These are phyloP conservation scores for Thryonomys swinderianus DNA, from an alignment of 2,113 vertebrate species.

Conservation along the genomic window DNA sequence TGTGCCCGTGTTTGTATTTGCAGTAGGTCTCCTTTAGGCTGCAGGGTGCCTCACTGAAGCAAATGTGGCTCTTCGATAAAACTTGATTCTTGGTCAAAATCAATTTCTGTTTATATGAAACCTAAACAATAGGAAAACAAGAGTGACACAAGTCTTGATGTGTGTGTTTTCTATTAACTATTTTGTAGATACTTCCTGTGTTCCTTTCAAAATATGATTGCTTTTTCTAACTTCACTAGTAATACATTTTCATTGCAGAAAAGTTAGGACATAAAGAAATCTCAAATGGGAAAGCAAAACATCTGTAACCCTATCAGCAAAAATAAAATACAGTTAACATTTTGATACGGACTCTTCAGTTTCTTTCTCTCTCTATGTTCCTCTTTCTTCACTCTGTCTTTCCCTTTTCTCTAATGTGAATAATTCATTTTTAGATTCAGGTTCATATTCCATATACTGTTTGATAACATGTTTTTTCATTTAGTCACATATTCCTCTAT, in stretches of 20 bases:
- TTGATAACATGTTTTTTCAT: neutral
- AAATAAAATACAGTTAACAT: neutral
- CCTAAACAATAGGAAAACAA: slow-evolving; percentile 25
- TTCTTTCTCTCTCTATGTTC: neutral
- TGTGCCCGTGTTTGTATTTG: neutral
- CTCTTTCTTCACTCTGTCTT: neutral
- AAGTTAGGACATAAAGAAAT: neutral
- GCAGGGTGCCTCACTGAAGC: neutral
- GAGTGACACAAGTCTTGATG: neutral
- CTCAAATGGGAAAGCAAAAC: neutral
- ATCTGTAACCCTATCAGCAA: neutral
- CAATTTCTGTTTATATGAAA: slow-evolving; percentile 42
- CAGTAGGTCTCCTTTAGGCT: neutral
- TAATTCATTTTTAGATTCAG: neutral
- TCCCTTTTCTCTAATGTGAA: neutral
- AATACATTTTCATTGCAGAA: slow-evolving; percentile 23
- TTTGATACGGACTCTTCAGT: neutral
- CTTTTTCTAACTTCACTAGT: slow-evolving; percentile 37
- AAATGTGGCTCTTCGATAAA: slow-evolving; percentile 41
- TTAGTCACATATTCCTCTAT: neutral
- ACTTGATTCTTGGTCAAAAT: slow-evolving; percentile 34
- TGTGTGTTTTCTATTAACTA: neutral
- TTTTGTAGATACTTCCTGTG: neutral
- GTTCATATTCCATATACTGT: neutral
- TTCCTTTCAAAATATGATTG: slow-evolving; percentile 49